Evolutionary conservation across 2,113 vertebrate genomes (phyloP).

Genomic region (Irena cyanogastra): DNA sequence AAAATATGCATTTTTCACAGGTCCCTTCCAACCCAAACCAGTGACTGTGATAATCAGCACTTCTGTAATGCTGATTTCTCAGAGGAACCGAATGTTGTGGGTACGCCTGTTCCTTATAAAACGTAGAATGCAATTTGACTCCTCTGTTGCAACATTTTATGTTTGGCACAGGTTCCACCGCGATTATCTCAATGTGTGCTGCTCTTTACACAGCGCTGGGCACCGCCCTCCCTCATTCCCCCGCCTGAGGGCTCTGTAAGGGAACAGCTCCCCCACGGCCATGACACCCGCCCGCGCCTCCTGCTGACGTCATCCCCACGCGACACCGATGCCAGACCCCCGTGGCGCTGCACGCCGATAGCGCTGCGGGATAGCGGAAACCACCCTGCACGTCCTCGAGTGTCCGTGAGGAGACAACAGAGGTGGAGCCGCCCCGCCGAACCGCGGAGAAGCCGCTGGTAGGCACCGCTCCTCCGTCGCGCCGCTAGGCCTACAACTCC

Average conservation of each 20-base stretch:
- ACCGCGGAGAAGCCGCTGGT: too few relatives aligned
- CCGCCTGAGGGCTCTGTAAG: rapidly evolving
- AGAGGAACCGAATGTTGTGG: not conserved
- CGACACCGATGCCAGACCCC: not conserved
- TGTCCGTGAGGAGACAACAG: not conserved
- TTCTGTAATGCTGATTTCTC: not conserved
- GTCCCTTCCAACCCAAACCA: not conserved
- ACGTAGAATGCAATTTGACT: not conserved
- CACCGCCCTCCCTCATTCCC: not conserved
- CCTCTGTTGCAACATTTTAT: not conserved
- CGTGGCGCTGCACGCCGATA: not conserved
- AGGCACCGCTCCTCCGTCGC: rapidly evolving
- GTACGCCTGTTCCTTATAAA: not conserved
- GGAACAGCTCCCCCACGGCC: rapidly evolving
- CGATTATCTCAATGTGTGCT: rapidly evolving
- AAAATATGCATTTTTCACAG: too few relatives aligned
- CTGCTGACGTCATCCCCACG: not conserved
- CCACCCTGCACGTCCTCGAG: not conserved
- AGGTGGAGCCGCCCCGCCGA: not conserved
- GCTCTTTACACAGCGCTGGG: rapidly evolving
- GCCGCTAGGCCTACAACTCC: not conserved
- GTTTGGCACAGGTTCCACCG: not conserved
- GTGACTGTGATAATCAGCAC: not conserved
- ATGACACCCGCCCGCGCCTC: too few relatives aligned
- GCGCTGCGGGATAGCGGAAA: not conserved